Conservation (phyloP, 2,797 vertebrate species). For the Microctenopoma lineatum region DNA sequence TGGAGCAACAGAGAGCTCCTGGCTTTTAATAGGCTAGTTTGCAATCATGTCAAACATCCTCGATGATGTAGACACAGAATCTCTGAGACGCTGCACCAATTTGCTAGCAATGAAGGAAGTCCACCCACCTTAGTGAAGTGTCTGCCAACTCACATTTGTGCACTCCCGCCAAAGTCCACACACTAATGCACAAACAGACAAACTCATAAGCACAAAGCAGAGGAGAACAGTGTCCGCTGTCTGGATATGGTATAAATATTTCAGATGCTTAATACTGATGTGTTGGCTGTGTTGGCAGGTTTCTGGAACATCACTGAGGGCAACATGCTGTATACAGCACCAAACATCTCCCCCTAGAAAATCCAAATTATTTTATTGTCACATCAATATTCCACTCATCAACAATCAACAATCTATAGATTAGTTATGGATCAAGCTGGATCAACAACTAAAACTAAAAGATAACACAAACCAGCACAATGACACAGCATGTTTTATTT, state of each 20-base stretch:
- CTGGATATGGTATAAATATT: conserved; percentile 37
- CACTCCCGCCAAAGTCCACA: conserved; percentile 30
- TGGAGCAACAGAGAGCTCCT: conserved; percentile 40
- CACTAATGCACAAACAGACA: conserved; percentile 33
- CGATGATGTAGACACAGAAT: conserved; percentile 23
- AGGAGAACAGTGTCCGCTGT: conserved; percentile 42
- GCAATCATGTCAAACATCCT: conserved; percentile 7
- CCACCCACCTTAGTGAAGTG: conserved; percentile 48
- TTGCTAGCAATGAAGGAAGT: conserved; percentile 51
- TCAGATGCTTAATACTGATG: neutral
- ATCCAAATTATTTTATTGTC: neutral
- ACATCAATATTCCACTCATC: neutral
- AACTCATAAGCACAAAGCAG: conserved; percentile 30
- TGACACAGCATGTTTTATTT: neutral
- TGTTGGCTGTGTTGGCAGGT: conserved; percentile 34
- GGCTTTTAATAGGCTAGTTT: conserved; percentile 12
- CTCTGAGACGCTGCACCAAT: conserved; percentile 10
- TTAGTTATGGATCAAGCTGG: no score
- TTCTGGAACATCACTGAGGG: conserved; percentile 13
- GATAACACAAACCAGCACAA: neutral
- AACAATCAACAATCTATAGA: neutral
- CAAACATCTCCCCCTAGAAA: conserved; percentile 12
- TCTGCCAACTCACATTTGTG: conserved; percentile 63
- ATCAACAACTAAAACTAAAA: no score
- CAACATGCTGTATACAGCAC: conserved; percentile 7